Percentiles rank a stretch among this genome's conserved stretches.
phyloP scores from a whole-genome alignment of 2,113 vertebrate genomes.

The Genyomyrus donnyi region DNA sequence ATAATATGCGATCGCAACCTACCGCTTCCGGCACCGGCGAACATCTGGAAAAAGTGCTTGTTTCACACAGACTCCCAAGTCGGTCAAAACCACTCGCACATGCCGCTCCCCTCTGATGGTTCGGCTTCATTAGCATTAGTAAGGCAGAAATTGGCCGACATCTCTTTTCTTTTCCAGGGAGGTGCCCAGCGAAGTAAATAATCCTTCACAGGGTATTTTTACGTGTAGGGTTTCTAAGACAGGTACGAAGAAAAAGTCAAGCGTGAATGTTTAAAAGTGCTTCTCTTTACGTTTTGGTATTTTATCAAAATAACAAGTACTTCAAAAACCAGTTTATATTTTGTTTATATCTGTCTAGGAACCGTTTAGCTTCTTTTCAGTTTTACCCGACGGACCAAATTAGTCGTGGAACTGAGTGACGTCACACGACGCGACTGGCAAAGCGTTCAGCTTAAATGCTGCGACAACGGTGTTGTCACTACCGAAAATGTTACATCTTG shows the following conservation, averaged over 20 bases:
- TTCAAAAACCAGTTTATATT: background rate
- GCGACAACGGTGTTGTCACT: too few species aligned
- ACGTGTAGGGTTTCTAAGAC: background rate
- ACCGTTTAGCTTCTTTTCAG: background rate
- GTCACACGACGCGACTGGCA: background rate
- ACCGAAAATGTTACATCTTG: too few species aligned
- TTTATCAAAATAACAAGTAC: background rate
- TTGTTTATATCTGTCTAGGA: background rate
- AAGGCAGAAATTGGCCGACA: background rate
- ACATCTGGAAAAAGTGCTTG: background rate
- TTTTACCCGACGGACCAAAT: background rate
- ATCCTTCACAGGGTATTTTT: background rate
- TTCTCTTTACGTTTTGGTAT: background rate
- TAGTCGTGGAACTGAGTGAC: background rate
- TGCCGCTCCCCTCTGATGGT: conserved; percentile 56
- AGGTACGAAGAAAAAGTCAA: background rate
- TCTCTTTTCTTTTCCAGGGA: background rate
- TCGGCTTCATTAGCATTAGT: background rate
- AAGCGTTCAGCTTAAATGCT: too few species aligned
- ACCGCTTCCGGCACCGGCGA: background rate
- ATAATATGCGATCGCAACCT: background rate
- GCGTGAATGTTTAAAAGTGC: background rate
- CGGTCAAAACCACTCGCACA: background rate
- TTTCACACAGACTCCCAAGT: background rate
- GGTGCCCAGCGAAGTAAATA: background rate